Evolutionary conservation across 2,888 invertebrate genomes (phyloP).

Genomic region (Drosophila prolongata): DNA sequence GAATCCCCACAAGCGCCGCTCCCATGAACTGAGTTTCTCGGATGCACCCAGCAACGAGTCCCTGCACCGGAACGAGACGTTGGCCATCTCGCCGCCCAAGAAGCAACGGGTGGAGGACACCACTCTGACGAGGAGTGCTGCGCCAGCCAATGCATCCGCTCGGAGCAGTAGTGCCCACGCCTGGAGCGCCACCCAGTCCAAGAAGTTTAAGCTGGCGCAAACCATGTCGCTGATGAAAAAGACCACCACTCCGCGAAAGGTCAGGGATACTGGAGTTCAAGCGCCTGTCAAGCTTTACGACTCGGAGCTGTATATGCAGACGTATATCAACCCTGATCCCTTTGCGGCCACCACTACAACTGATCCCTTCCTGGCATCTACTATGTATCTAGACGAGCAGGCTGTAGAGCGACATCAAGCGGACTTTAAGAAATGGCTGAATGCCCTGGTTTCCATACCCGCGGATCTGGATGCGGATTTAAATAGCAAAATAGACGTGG

Average conservation of each 20-base stretch:
- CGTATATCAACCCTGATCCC: constrained; percentile 85
- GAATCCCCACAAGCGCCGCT: constrained; percentile 60
- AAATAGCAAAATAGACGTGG: constrained; percentile 88
- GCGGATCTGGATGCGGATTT: constrained; percentile 88
- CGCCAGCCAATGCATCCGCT: constrained; percentile 55
- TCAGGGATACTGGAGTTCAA: constrained; percentile 38
- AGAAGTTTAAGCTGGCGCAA: constrained; percentile 72
- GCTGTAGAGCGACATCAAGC: constrained; percentile 89
- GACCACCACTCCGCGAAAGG: constrained; percentile 74
- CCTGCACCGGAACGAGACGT: constrained; percentile 40
- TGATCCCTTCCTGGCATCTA: constrained; percentile 88
- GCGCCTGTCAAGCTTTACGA: constrained; percentile 80
- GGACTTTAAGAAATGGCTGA: constrained; percentile 92
- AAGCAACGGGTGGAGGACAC: constrained; percentile 72
- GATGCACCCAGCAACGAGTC: constrained; percentile 70
- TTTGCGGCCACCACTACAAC: constrained; percentile 86
- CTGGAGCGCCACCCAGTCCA: constrained; percentile 75
- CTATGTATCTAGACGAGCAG: constrained; percentile 88
- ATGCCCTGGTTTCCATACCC: constrained; percentile 90
- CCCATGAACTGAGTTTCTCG: constrained; percentile 70
- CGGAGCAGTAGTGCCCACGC: constrained; percentile 48
- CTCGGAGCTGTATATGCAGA: constrained; percentile 82
- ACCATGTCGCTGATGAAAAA: constrained; percentile 76
- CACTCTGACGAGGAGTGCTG: constrained; percentile 35
- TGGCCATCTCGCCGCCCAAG: constrained; percentile 82